Percentiles rank a stretch among this genome's conserved stretches.
Evolutionary conservation across 2,113 vertebrate genomes (phyloP).

Genomic region (Jacana jacana): DNA sequence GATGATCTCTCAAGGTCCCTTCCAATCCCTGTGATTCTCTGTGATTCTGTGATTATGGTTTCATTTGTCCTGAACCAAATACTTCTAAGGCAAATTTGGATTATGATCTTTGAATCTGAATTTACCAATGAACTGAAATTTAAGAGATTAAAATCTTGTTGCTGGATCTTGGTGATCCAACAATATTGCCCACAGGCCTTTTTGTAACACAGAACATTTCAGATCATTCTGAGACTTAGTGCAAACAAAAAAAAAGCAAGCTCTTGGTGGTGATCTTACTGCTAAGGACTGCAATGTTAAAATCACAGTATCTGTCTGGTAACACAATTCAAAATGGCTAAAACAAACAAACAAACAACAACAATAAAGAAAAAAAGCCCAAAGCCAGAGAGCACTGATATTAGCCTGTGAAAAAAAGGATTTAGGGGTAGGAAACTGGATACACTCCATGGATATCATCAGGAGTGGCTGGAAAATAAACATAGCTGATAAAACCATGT

Average conservation of each 20-base stretch:
- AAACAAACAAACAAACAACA: not conserved
- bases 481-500: not conserved
- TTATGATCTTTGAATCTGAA: not conserved
- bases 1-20: too few relatives aligned
- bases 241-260: not conserved
- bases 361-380: too few relatives aligned
- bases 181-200: not conserved
- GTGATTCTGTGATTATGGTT: too few relatives aligned
- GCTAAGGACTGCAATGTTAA: not conserved
- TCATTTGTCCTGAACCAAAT: not conserved
- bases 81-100: not conserved
- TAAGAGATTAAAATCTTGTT: not conserved
- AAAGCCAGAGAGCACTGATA: not conserved
- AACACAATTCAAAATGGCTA: not conserved
- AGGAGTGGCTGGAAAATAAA: not conserved
- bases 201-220: not conserved
- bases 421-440: not conserved
- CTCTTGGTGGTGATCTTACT: not conserved
- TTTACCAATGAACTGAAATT: not conserved
- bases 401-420: not conserved
- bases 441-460: too few relatives aligned
- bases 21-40: too few relatives aligned
- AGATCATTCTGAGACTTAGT: not conserved
- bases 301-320: not conserved
- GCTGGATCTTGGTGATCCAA: not conserved